phyloP scores from a whole-genome alignment of 1,140 invertebrate genomes.

The Akabosia matsudoensis region DNA sequence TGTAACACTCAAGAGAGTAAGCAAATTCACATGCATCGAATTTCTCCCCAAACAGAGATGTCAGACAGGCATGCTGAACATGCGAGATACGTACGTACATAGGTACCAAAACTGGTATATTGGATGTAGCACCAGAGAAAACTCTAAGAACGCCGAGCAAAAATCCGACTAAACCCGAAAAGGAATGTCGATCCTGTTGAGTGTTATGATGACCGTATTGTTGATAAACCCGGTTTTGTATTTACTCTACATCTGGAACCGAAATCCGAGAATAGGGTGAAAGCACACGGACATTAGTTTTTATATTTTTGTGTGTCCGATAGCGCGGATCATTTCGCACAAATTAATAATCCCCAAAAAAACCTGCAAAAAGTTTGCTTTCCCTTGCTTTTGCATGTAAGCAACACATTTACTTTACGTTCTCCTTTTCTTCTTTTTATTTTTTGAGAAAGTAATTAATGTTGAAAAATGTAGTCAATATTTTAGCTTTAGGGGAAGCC shows the following conservation, averaged over 20 bases:
- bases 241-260: constrained; percentile 17
- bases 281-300: background rate
- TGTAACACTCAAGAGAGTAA: background rate
- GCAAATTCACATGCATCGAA: too few species aligned
- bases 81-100: too few species aligned
- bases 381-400: background rate
- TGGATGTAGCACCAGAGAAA: background rate
- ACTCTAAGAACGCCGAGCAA: background rate
- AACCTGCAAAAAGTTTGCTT: background rate
- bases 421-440: background rate
- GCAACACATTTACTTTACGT: background rate
- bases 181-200: background rate
- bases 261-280: background rate
- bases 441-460: background rate
- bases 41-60: too few species aligned
- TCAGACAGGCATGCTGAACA: too few species aligned
- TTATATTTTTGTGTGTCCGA: too few species aligned
- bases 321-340: too few species aligned
- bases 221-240: constrained; percentile 13
- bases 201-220: background rate
- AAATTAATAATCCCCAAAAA: too few species aligned
- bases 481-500: too few species aligned
- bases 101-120: too few species aligned
- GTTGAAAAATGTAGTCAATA: background rate
- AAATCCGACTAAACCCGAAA: background rate